phyloP scores from a whole-genome alignment of 2,888 invertebrate species.

The Stenichneumon culpator region DNA sequence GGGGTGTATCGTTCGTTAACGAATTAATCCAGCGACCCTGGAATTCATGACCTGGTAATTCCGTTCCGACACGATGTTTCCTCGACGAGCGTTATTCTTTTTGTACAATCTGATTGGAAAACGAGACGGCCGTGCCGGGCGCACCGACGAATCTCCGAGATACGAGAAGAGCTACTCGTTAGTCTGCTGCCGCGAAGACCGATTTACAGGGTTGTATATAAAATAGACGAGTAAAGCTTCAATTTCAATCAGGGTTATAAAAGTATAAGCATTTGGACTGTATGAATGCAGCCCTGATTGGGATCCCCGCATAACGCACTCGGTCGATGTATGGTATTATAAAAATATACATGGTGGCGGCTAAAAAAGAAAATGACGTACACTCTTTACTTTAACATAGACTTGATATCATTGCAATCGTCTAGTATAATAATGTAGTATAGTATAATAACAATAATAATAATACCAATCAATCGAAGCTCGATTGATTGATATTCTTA shows the following conservation, averaged over 20 bases:
- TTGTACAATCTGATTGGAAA: conserved; percentile 1
- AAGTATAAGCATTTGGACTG: conserved; percentile 59
- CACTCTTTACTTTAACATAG: no score
- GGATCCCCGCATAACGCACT: background rate
- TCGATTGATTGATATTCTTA: no score
- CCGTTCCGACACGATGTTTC: background rate
- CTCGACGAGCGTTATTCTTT: background rate
- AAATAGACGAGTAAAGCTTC: background rate
- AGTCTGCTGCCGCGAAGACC: background rate
- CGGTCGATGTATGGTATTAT: background rate
- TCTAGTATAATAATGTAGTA: no score
- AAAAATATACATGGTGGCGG: background rate
- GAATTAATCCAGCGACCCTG: conserved; percentile 46
- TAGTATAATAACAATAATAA: no score
- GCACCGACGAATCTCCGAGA: background rate
- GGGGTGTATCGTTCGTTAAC: conserved; percentile 47
- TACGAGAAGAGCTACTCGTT: background rate
- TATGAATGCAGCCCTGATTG: conserved; percentile 72
- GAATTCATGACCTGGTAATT: conserved; percentile 19
- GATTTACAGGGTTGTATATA: no score
- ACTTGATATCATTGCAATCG: no score
- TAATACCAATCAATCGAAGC: no score
- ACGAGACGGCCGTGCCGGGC: background rate
- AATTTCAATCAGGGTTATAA: conserved; percentile 70
- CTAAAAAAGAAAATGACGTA: no score